phyloP scores from a whole-genome alignment of 2,113 vertebrate genomes.

The Danionella cerebrum region DNA sequence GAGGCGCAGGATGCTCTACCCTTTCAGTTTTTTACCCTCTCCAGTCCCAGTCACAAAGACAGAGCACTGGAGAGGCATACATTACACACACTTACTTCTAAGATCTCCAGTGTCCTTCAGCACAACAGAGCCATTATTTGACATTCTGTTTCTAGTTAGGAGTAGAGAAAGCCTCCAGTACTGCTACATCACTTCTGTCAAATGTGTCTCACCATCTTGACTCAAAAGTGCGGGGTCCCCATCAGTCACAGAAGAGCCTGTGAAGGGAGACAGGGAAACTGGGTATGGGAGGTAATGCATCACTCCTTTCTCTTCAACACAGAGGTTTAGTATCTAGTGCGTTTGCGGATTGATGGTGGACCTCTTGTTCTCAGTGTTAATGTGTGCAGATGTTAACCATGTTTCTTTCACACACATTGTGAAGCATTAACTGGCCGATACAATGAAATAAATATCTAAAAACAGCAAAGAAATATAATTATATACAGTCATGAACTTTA shows the following conservation, averaged over 20 bases:
- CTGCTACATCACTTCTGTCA: background rate
- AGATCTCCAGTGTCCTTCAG: background rate
- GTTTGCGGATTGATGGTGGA: too few species aligned
- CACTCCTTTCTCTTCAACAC: too few species aligned
- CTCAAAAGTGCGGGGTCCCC: background rate
- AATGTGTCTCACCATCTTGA: background rate
- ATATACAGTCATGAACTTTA: too few species aligned
- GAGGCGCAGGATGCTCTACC: background rate
- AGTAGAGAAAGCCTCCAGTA: background rate
- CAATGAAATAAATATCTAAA: too few species aligned
- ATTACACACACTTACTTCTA: background rate
- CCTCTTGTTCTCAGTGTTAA: too few species aligned
- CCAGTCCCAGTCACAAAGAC: slow-evolving; percentile 8
- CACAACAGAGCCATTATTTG: background rate
- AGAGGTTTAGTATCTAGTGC: too few species aligned
- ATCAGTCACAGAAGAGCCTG: slow-evolving; percentile 1
- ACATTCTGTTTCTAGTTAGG: slow-evolving; percentile 17
- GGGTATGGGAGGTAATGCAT: too few species aligned
- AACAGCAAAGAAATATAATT: too few species aligned
- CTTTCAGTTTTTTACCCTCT: slow-evolving; percentile 12
- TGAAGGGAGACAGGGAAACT: too few species aligned
- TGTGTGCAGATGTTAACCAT: too few species aligned
- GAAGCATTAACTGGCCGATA: too few species aligned
- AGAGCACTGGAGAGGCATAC: background rate
- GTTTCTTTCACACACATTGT: too few species aligned